These are phyloP conservation scores for Oreotrochilus melanogaster DNA, from an alignment of 2,113 vertebrate species.

Conservation along the genomic window DNA sequence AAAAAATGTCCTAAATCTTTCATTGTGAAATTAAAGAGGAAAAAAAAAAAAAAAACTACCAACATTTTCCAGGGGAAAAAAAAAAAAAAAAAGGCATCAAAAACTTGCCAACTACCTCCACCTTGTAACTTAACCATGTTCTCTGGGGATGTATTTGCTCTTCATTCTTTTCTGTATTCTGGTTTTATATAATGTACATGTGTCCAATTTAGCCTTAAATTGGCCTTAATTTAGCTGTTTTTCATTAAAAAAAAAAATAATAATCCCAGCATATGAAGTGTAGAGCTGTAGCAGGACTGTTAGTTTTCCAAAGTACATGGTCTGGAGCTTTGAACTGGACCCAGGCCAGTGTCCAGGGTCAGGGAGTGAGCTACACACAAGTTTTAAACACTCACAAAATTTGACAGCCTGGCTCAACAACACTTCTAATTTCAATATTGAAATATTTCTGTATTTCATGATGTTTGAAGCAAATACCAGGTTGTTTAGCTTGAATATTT, in stretches of 20 bases:
- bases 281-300: background rate
- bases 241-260: background rate
- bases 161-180: background rate
- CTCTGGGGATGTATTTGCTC: background rate
- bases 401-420: background rate
- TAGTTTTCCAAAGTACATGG: background rate
- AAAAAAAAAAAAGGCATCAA: background rate
- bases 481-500: background rate
- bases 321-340: background rate
- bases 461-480: background rate
- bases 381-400: background rate
- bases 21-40: background rate
- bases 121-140: background rate
- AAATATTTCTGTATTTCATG: background rate
- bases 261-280: background rate
- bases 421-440: background rate
- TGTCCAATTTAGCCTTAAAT: background rate
- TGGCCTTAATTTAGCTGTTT: background rate
- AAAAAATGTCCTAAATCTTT: background rate
- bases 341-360: background rate
- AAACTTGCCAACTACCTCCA: background rate
- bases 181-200: background rate
- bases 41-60: background rate
- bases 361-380: background rate
- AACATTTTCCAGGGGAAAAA: background rate